Conservation (phyloP, 2,888 invertebrate species). For the Drosophila nr. fundita region DNA sequence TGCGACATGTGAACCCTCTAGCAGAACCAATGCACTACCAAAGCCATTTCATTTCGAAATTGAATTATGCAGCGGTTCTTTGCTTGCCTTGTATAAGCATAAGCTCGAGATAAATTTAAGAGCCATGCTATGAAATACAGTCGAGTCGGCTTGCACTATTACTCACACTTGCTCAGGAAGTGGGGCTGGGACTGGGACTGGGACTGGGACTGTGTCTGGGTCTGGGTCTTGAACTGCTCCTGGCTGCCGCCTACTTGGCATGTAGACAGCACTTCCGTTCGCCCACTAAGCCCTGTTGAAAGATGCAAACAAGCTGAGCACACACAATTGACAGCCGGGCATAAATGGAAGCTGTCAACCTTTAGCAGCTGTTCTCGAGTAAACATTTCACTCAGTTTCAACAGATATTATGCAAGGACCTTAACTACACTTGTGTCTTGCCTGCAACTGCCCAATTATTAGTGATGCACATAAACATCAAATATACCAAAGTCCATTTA, state of each 20-base stretch:
- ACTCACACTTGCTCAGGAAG: slow-evolving; percentile 4
- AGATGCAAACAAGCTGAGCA: slow-evolving; percentile 49
- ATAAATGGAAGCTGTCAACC: slow-evolving; percentile 35
- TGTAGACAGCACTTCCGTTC: slow-evolving; percentile 19
- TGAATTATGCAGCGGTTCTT: slow-evolving; percentile 66
- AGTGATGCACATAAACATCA: neutral
- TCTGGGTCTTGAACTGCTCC: neutral
- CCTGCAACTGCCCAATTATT: neutral
- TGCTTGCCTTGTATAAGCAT: slow-evolving; percentile 14
- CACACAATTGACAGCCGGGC: slow-evolving; percentile 29
- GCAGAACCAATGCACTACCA: slow-evolving; percentile 8
- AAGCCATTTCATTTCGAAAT: slow-evolving; percentile 41
- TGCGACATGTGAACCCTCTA: slow-evolving; percentile 16
- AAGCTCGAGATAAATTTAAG: slow-evolving; percentile 56
- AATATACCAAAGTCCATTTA: slow-evolving; percentile 32
- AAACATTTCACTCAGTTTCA: neutral
- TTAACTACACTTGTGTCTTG: neutral
- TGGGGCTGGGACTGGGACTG: neutral
- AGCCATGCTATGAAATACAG: neutral
- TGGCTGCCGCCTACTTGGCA: slow-evolving; percentile 1
- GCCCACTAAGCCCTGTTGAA: slow-evolving; percentile 21
- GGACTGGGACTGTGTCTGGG: neutral
- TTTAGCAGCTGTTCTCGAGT: slow-evolving; percentile 25
- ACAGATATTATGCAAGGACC: neutral
- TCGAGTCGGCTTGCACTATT: neutral